These are phyloP conservation scores for Cichlasoma orientale DNA, from an alignment of 2,797 vertebrate species.

Conservation along the genomic window DNA sequence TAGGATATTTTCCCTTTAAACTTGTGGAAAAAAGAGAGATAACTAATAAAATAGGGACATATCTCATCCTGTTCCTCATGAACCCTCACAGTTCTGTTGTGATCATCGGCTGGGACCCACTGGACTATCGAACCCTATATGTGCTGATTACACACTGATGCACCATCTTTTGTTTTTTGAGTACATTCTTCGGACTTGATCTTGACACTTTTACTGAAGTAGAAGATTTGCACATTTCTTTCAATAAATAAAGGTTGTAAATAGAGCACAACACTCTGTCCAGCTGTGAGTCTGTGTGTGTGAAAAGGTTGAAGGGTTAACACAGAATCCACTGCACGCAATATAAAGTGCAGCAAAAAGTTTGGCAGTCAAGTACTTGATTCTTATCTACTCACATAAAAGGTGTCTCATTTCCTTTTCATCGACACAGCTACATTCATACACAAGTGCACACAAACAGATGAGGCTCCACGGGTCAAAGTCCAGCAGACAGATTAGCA, in stretches of 20 bases:
- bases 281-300: neutral
- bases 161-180: neutral
- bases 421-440: neutral
- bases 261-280: neutral
- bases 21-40: too few relatives aligned
- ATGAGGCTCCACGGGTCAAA: neutral
- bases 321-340: neutral
- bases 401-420: neutral
- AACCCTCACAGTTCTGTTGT: neutral
- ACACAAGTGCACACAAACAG: neutral
- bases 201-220: neutral
- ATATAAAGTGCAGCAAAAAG: conserved; percentile 12
- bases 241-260: neutral
- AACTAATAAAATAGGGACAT: too few relatives aligned
- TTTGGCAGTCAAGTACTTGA: neutral
- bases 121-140: neutral
- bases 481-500: conserved; percentile 27
- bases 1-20: neutral
- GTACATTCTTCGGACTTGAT: too few relatives aligned
- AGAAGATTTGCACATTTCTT: fast-evolving
- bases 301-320: conserved; percentile 3
- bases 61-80: neutral
- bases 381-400: neutral
- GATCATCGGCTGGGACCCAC: neutral
- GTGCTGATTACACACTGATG: neutral